Conservation (phyloP, 2,797 vertebrate genomes). For the Sebastes reedi region DNA sequence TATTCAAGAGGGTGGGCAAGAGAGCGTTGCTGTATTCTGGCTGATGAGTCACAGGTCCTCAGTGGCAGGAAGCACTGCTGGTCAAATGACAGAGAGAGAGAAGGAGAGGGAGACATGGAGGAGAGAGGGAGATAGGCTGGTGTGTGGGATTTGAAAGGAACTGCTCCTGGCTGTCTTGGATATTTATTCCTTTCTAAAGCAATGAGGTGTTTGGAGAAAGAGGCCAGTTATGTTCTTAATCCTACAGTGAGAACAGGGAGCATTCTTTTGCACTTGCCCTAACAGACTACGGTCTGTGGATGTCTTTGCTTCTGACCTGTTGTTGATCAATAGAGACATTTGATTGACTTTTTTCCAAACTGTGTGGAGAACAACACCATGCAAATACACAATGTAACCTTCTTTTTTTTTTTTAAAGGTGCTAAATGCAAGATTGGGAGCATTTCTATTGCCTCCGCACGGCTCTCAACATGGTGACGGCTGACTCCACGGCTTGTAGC, state of each 20-base stretch:
- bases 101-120: constrained; percentile 40
- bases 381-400: background rate
- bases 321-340: constrained; percentile 29
- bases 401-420: background rate
- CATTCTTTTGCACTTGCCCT: constrained; percentile 55
- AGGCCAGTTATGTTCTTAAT: constrained; percentile 72
- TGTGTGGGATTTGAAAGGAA: constrained; percentile 83
- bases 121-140: constrained; percentile 47
- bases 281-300: constrained; percentile 26
- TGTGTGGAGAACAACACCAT: constrained; percentile 11
- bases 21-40: constrained; percentile 75
- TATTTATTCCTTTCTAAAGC: constrained; percentile 83
- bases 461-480: background rate
- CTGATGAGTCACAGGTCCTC: constrained; percentile 85
- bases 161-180: constrained; percentile 82
- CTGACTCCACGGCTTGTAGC: background rate
- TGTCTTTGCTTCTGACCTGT: constrained; percentile 43
- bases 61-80: constrained; percentile 83
- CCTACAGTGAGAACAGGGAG: constrained; percentile 62
- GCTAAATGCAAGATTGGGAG: background rate
- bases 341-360: constrained; percentile 31
- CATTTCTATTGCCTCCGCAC: background rate
- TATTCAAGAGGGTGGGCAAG: constrained; percentile 80
- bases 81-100: constrained; percentile 81
- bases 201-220: constrained; percentile 80